Base-by-base conservation (phyloP, 2,888 invertebrate species). In the Hyposoter didymator region DNA sequence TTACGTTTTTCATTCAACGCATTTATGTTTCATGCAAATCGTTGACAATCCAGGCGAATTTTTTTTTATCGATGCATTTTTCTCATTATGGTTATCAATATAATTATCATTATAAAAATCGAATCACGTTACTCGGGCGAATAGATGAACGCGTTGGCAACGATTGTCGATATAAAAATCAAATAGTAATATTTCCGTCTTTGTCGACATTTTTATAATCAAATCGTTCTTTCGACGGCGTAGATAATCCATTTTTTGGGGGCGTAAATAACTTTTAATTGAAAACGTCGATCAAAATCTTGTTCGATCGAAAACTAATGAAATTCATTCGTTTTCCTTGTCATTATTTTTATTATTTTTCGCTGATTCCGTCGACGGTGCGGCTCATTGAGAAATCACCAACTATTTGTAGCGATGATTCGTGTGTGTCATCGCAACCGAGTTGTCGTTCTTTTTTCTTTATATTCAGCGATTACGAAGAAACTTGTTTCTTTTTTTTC, bases 371-470 rank as follows among this genome's bases (percentile, higher is more conserved):
- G 28, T 59, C 28, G 59, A 28, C 28, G 28, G 17, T 45, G 45
- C 45, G 19, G 45, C 14, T 19, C 7, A 12, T 43, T 45, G 69
- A 45, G 22, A 43, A 45, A 43, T 19, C 45, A 43, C 45, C 12
- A 22, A 45, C 69, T 69, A 69, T 69, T 43, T 45, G 45, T 22
- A 14, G 69, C 69, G 69, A 43, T 43, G 69, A 69, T 45, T 19
- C 45, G 39, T 49, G 32, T 43, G 69, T 69, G 69, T 69, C 69
- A 69, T 69, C 69, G 69, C n/a, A 7, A 19, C 43, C 35, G 43
- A 66, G 35, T 66, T 39, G 1, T 66, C n/a, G 39, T 35, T 66
- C 7, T 28, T 28, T 59, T 59, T 28, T 28, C 28, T 22, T 6
- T 22, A 14, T 14, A 28, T 59, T 59, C 59, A 59, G 59, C 59